phyloP scores from a whole-genome alignment of 2,797 vertebrate species.

The Alauda arvensis region DNA sequence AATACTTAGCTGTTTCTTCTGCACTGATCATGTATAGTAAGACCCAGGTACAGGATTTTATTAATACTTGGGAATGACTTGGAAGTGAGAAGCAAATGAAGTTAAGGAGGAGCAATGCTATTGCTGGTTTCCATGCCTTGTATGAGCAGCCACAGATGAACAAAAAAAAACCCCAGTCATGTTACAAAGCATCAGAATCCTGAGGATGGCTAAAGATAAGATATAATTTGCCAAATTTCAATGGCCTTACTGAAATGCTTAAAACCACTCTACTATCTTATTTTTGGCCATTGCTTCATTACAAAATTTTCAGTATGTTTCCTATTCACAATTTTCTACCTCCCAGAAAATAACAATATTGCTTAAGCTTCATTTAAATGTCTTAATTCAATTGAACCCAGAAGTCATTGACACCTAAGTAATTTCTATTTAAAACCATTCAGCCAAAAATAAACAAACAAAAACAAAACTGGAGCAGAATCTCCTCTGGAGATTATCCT shows the following conservation, averaged over 20 bases:
- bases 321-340: conserved; percentile 30
- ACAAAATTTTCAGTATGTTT: conserved; percentile 15
- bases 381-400: conserved; percentile 70
- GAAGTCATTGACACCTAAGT: conserved; percentile 67
- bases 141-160: neutral
- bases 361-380: conserved; percentile 69
- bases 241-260: neutral
- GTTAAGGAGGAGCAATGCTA: neutral
- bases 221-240: neutral
- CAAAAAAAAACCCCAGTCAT: neutral
- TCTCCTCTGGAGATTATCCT: conserved; percentile 51
- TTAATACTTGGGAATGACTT: neutral
- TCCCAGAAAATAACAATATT: conserved; percentile 49
- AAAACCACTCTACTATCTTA: neutral
- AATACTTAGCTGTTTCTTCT: neutral
- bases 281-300: neutral
- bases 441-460: conserved; percentile 63
- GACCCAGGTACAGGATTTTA: neutral
- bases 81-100: neutral
- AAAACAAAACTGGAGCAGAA: conserved; percentile 46
- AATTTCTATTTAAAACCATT: conserved; percentile 71
- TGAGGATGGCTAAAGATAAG: neutral
- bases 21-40: neutral
- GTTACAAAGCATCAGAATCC: neutral
- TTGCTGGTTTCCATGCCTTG: neutral